Evolutionary conservation across 1,140 invertebrate genomes (phyloP), one percentile per base, ranked within the genome.

Genomic region (Bradysia coprophila): DNA sequence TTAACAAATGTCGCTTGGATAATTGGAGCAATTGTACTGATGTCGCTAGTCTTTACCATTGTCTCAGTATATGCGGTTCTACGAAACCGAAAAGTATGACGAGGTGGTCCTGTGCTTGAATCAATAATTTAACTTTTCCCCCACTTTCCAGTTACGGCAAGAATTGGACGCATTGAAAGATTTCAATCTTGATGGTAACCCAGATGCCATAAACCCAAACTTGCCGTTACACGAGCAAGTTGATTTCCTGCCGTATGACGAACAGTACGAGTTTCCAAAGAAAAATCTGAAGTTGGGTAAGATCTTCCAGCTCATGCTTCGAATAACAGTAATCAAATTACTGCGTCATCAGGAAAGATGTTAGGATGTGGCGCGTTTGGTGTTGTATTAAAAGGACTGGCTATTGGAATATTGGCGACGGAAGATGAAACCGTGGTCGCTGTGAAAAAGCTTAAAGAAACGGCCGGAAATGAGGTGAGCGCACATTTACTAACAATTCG

Each of bases 351-450:
- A n/a, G n/a, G 78, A 3, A 81, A 81, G 54, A 78, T 83, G 57
- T 63, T 96, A 20, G 91, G 91, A 16, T 77, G 82, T 28, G 91
- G 91, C 33, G 90, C 88, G 3, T 96, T 93, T 62, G 91, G 90
- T 16, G 77, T 90, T 8, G 91, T 96, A 0, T 74, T 90, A 54
- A 92, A 91, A 68, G 91, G 84, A 1, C 74, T 75, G 52, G 85
- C 81, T 23, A 71, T 68, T 40, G 83, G 81, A 5, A 86, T 91
- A 34, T 55, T 73, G 4, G 73, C 75, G 28, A 71, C 73, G n/a
- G 75, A 86, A 55, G 67, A 73, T 31, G 57, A 59, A 6, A 78
- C 77, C 0, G 76, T 71, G 0, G 84, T 91, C 1, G 84, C 85
- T 3, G 82, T 90, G 0, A 90, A 90, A 66, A 89, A 82, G 79